Conservation (phyloP, 1,140 invertebrate species). For the Trichonephila clavata region DNA sequence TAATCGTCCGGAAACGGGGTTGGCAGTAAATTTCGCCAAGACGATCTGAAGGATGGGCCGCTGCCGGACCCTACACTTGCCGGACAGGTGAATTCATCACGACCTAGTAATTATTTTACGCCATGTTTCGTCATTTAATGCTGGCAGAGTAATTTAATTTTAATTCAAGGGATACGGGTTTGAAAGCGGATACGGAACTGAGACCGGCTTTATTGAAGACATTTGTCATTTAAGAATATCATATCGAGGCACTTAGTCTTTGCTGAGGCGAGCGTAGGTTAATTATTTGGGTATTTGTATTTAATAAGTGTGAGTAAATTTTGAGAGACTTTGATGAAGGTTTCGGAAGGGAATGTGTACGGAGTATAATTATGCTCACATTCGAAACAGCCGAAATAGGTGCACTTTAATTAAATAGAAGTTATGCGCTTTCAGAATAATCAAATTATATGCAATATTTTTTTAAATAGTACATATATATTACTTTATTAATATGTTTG, state of each 20-base stretch:
- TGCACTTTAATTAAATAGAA: too few relatives aligned
- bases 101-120: conserved; percentile 33
- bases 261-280: neutral
- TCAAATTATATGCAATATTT: too few relatives aligned
- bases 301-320: neutral
- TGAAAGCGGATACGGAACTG: neutral
- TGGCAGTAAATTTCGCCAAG: conserved; percentile 39
- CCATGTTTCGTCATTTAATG: conserved; percentile 29
- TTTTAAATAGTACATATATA: too few relatives aligned
- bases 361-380: too few relatives aligned
- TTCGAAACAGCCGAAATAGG: too few relatives aligned
- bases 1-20: conserved; percentile 43
- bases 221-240: conserved; percentile 26
- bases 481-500: too few relatives aligned
- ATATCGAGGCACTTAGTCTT: neutral
- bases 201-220: neutral
- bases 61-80: neutral
- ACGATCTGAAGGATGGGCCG: conserved; percentile 19
- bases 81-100: conserved; percentile 55
- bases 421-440: too few relatives aligned
- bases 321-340: too few relatives aligned
- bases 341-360: too few relatives aligned
- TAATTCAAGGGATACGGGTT: neutral
- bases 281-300: neutral
- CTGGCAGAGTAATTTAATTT: conserved; percentile 22